Base-by-base conservation (phyloP, 2,797 vertebrate genomes). In the Anguilla anguilla region DNA sequence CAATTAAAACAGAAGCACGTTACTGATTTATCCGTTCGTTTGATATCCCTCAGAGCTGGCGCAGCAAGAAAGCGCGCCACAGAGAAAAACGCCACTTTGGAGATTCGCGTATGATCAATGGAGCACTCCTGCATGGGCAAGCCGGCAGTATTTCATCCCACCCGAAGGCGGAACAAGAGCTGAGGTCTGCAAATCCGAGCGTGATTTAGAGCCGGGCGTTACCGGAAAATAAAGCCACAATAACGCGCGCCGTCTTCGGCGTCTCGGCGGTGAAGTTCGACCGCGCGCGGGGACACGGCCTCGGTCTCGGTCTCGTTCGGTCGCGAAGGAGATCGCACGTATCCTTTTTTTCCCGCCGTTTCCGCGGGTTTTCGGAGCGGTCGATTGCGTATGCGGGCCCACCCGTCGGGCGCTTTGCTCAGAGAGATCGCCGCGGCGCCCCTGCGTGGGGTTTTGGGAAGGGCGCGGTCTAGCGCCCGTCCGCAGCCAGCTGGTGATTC, bases 61-160 rank as follows among this genome's bases (percentile, higher is more conserved):
- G 15, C 72, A 39, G 35, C 72, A 6, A 77, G 72, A 77, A 39
- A 77, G 72, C 35, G 19, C 17, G 43, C 28, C 39, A 39, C 31
- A 17, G 31, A 19, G 35, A 43, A 19, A 43, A 39, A 43, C 43
- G 35, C 72, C 72, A 77, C 72, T 77, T 77, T 43, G 35, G 72
- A 77, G 72, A 43, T 77, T 77, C 72, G 28, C 43, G 72, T 77
- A 43, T 77, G 72, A 77, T 77, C 72, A 77, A 77, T 77, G 31
- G 72, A 13, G 35, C 72, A 13, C 72, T 43, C 72, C 72, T 77
- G 72, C 35, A 15, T 72, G 43, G 17, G 72, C 72, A 6, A 39
- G 35, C 72, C 17, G 72, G 72, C 72, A 43, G 35, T 77, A 77
- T 77, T 77, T 77, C 72, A 77, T 77, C 72, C 72, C 35, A 43